Conservation (phyloP, 37 sponge, comb jelly and placozoan genomes). For the Halisarca cf. caerulea region DNA sequence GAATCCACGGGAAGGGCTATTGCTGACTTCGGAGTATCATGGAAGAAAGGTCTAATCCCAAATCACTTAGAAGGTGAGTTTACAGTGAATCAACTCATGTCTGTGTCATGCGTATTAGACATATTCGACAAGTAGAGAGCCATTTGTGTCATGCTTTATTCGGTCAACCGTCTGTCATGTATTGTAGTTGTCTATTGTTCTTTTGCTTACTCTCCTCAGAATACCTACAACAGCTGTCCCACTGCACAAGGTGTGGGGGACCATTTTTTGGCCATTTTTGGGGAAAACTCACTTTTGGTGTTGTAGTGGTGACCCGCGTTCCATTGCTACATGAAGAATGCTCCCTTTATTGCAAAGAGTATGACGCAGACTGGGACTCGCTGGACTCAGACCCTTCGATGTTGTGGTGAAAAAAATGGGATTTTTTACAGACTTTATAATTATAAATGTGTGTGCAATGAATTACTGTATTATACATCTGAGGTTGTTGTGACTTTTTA, state of each 20-base stretch:
- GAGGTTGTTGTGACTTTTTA: no score
- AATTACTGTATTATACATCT: no score
- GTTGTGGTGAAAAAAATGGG: no score
- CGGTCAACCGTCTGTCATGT: no score
- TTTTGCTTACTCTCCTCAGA: conserved; percentile 45
- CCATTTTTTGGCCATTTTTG: conserved; percentile 48
- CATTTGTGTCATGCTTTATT: no score
- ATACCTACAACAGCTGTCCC: conserved; percentile 30
- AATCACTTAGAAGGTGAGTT: conserved; percentile 41
- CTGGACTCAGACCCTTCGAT: no score
- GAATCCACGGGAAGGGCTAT: neutral
- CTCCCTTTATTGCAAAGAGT: neutral
- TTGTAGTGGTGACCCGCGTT: conserved; percentile 12
- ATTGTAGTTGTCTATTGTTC: no score
- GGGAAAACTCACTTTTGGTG: conserved; percentile 30
- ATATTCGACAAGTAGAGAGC: no score
- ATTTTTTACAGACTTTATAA: no score
- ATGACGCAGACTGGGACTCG: neutral
- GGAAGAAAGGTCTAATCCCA: conserved; percentile 39
- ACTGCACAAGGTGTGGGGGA: conserved; percentile 62
- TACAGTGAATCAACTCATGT: no score
- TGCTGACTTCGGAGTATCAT: neutral
- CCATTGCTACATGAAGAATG: conserved; percentile 20
- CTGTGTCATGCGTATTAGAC: no score
- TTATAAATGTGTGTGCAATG: no score